Base-by-base conservation (phyloP, 2,888 invertebrate genomes). In the Scrobipalpa costella region DNA sequence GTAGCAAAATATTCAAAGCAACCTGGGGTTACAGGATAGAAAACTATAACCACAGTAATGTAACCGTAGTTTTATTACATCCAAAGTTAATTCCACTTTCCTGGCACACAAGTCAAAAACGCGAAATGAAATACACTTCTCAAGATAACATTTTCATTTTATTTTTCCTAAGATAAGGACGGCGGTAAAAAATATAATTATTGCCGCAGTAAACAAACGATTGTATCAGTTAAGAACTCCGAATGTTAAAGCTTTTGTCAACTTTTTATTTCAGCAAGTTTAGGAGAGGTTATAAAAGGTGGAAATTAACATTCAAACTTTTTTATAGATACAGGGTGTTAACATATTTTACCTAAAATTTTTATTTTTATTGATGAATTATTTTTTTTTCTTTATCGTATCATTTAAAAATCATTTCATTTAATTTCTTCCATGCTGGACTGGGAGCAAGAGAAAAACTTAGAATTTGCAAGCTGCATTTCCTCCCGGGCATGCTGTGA, bases 71-170 rank as follows among this genome's bases (percentile, higher is more conserved):
- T 52, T 19, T 11, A 19, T 52, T 5, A 13, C 7, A 52, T 9
- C 50, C 40, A 58, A 44, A 11, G 50, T 58, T 38, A 36, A 59
- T 79, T 77, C 75, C 76, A 75, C 76, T 78, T 77, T 79, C 75
- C 72, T 73, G 69, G 67, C 33, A 38, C 38, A 75, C 77, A 74
- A 77, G 73, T 85, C 81, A 84, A 83, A 84, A 85, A 82, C 79
- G 74, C 75, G 75, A 71, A 84, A 85, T 80, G 77, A 80, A 82
- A 83, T 78, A 77, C 73, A 71, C 73, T 77, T 73, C 71, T 69
- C 72, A 74, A 77, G 75, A 77, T 75, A 73, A 74, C 67, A 65
- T 73, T 78, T 77, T 79, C 75, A 27, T 77, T 73, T 72, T 70
- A 71, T 71, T 69, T 58, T 69, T 60, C 62, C 64, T 67, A 64